These are phyloP conservation scores for Rachycentron canadum DNA, from an alignment of 2,797 vertebrate genomes.

Conservation along the genomic window DNA sequence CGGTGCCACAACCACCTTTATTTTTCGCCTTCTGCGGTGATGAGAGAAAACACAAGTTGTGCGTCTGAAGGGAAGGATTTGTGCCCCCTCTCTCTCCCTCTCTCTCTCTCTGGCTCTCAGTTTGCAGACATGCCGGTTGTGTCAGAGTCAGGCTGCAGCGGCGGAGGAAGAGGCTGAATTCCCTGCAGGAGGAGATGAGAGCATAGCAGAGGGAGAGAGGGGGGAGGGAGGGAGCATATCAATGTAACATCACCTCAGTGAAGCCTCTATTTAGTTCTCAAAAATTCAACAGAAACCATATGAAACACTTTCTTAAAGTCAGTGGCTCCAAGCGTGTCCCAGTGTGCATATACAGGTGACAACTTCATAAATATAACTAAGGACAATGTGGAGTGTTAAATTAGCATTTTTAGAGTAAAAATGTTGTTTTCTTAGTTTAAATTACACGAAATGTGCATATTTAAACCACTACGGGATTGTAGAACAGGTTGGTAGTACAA, in stretches of 20 bases:
- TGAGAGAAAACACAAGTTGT: slow-evolving; percentile 58
- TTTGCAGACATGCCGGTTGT: slow-evolving; percentile 76
- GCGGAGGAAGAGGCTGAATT: slow-evolving; percentile 70
- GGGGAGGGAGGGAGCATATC: slow-evolving; percentile 34
- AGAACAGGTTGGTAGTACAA: background rate
- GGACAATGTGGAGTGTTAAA: background rate
- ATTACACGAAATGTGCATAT: background rate
- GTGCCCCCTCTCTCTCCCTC: slow-evolving; percentile 28
- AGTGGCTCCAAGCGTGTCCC: background rate
- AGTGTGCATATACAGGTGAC: background rate
- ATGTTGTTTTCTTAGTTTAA: background rate
- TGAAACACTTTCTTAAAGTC: background rate
- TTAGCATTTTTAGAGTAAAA: background rate
- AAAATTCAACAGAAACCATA: background rate
- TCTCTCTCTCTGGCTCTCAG: slow-evolving; percentile 58
- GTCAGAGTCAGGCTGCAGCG: slow-evolving; percentile 74
- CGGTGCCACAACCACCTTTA: slow-evolving; percentile 24
- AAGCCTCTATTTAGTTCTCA: slow-evolving; percentile 2
- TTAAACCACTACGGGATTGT: background rate
- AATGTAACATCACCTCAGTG: slow-evolving; percentile 20
- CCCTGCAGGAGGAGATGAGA: slow-evolving; percentile 79
- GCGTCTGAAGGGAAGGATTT: slow-evolving; percentile 23
- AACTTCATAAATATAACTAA: background rate
- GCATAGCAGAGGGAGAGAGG: slow-evolving; percentile 64
- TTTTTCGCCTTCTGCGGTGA: slow-evolving; percentile 19